These are phyloP conservation scores for Synanthedon andrenaeformis DNA, from an alignment of 2,888 invertebrate genomes.

Conservation along the genomic window DNA sequence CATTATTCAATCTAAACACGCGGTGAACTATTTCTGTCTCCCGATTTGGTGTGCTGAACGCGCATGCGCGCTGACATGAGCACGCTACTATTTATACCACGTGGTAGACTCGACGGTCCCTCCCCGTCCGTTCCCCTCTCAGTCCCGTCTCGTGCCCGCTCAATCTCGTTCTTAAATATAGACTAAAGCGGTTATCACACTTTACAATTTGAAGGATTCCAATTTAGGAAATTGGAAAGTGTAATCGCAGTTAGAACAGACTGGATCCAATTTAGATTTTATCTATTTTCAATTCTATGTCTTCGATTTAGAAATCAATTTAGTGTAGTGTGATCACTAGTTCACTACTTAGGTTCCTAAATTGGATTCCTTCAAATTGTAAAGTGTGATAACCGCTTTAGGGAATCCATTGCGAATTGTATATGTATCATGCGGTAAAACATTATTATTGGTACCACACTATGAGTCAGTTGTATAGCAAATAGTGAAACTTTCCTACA, in stretches of 20 bases:
- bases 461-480: slow-evolving; percentile 26
- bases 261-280: too few species aligned
- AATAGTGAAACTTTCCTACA: slow-evolving; percentile 9
- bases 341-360: too few species aligned
- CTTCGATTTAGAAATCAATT: too few species aligned
- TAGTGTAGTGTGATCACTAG: too few species aligned
- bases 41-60: slow-evolving; percentile 57
- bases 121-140: slow-evolving; percentile 5
- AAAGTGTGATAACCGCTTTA: too few species aligned
- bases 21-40: slow-evolving; percentile 35
- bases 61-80: slow-evolving; percentile 38
- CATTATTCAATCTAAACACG: slow-evolving; percentile 4
- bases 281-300: too few species aligned
- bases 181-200: too few species aligned
- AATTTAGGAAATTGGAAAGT: too few species aligned
- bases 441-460: slow-evolving; percentile 25
- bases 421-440: slow-evolving; percentile 7
- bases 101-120: slow-evolving; percentile 30
- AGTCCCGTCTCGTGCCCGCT: slow-evolving; percentile 9
- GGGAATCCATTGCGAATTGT: slow-evolving; percentile 53
- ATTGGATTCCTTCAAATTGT: too few species aligned
- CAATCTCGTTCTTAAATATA: slow-evolving; percentile 48
- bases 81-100: slow-evolving; percentile 60
- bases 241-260: too few species aligned
- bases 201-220: too few species aligned